Base-by-base conservation (phyloP, 2,113 vertebrate genomes). In the Polypterus bichir region DNA sequence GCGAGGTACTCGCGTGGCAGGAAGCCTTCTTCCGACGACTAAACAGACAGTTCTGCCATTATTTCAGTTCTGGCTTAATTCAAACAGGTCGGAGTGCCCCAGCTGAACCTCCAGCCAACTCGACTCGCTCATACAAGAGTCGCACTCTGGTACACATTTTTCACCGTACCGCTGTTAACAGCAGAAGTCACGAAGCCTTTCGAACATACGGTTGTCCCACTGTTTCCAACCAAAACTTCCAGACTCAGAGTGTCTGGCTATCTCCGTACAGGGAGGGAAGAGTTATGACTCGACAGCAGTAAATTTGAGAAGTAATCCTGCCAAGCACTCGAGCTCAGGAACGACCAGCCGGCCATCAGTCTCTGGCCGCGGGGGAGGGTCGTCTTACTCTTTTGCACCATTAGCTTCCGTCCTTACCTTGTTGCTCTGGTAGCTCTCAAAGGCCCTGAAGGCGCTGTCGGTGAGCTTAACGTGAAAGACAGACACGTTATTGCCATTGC, bases 381-480 rank as follows among this genome's bases (percentile, higher is more conserved):
- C 3, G 5, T 48, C 49, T 55, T 45, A n/a, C n/a, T 54, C 51
- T 54, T 9, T 47, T 64, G 7, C 7, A 53, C 2, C 7, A 44
- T 45, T 27, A 46, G n/a, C 54, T 56, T 44, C 62, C 47, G 6
- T 5, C 6, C 71, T 83, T 86, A 96, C 93, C 93, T 93, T 91
- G 72, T 77, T 72, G 71, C 79, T 79, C 74, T 87, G 91, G 66
- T 91, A 94, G 77, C 83, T 89, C 68, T 97, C 93, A 64, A 97
- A 89, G 49, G 93, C 92, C 63, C 77, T 84, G 60, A 96, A 66
- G 4, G 93, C 91, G 70, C 91, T 94, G 89, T 96, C 92, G 79
- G 93, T 97, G 69, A 97, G 91, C 82, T 96, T 96, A 65, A 95
- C 92, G 80, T 97, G 93, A 66, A 93, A 91, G 63, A 95, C 91